phyloP scores from a whole-genome alignment of 2,888 invertebrate species.

The Heliconius charithonia region DNA sequence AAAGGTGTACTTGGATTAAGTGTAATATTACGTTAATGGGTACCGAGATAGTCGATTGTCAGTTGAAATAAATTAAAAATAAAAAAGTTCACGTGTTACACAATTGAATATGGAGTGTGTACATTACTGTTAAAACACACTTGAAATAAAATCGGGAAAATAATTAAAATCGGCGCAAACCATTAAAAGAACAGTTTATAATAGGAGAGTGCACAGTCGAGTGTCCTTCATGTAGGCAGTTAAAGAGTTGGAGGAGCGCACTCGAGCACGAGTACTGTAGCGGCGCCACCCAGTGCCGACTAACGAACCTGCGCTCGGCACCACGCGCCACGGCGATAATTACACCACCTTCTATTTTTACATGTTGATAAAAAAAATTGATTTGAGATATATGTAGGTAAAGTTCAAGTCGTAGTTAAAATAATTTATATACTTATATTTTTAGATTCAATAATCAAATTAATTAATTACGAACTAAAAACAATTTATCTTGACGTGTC shows the following conservation, averaged over 20 bases:
- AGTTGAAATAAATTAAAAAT: conserved; percentile 33
- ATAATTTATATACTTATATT: neutral
- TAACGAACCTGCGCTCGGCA: conserved; percentile 72
- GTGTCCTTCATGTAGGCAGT: conserved; percentile 83
- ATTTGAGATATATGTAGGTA: neutral
- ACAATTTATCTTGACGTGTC: conserved; percentile 12
- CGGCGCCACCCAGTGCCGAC: conserved; percentile 76
- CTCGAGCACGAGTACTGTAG: conserved; percentile 79
- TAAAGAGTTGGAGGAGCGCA: conserved; percentile 82
- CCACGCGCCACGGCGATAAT: conserved; percentile 53
- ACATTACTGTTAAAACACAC: conserved; percentile 52
- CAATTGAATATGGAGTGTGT: conserved; percentile 41
- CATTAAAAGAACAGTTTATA: conserved; percentile 84
- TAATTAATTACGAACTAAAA: neutral
- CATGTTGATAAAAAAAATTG: conserved; percentile 49
- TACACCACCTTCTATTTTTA: conserved; percentile 59
- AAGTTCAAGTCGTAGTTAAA: neutral
- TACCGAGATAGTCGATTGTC: conserved; percentile 27
- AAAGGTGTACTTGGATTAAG: conserved; percentile 7
- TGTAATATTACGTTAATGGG: conserved; percentile 33
- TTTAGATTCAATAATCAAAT: neutral
- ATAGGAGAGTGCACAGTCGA: conserved; percentile 79
- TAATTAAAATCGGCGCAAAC: conserved; percentile 81
- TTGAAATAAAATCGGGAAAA: conserved; percentile 69
- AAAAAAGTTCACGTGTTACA: conserved; percentile 36